phyloP scores from a whole-genome alignment of 2,888 invertebrate genomes.

The Ophion ellenae region DNA sequence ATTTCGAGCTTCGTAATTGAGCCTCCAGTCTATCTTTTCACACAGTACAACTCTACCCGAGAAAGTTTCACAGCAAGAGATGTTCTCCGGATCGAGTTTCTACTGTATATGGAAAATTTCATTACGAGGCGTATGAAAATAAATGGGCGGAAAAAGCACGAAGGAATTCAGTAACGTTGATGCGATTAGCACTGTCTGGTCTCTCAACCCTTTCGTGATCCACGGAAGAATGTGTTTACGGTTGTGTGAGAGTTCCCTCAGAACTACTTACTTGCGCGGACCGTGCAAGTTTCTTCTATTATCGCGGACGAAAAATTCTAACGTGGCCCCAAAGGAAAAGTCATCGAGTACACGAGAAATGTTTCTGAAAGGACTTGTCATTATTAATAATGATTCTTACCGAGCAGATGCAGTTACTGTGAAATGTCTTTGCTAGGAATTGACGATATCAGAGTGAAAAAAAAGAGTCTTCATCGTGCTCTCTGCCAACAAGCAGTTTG shows the following conservation, averaged over 20 bases:
- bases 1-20: not conserved
- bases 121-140: not conserved
- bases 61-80: no score
- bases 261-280: not conserved
- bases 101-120: conserved; percentile 25
- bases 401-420: no score
- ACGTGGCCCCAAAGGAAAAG: no score
- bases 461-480: no score
- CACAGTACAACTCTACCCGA: no score
- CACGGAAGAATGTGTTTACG: not conserved
- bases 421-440: no score
- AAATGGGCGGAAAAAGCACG: conserved; percentile 7
- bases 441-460: no score
- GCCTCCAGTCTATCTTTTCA: no score
- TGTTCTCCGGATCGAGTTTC: not conserved
- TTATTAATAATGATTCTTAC: no score
- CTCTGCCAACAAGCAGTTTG: not conserved
- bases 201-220: conserved; percentile 1
- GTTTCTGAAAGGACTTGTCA: no score
- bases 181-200: not conserved
- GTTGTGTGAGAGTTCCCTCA: not conserved
- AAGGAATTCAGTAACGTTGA: conserved; percentile 6
- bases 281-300: not conserved
- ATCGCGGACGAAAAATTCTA: no score
- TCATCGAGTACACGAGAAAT: no score